Conservation (phyloP, 2,888 invertebrate species). For the Allacma fusca region DNA sequence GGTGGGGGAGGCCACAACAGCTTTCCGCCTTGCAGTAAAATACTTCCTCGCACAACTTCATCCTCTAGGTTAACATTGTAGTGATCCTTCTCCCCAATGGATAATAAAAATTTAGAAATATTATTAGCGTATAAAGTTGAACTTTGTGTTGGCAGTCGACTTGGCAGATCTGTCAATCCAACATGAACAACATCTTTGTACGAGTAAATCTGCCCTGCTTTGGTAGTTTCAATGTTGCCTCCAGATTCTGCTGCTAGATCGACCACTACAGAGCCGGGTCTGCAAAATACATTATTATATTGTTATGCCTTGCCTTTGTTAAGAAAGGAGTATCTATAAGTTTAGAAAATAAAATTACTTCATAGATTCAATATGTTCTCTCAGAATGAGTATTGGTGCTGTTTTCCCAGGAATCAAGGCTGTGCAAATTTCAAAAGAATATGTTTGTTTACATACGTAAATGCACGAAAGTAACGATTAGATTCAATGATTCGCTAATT, state of each 20-base stretch:
- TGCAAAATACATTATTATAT: conserved; percentile 29
- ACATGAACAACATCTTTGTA: conserved; percentile 85
- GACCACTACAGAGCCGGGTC: conserved; percentile 85
- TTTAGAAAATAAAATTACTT: conserved; percentile 62
- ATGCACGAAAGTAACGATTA: neutral
- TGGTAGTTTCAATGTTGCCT: conserved; percentile 83
- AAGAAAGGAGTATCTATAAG: conserved; percentile 77
- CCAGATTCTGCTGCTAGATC: conserved; percentile 90
- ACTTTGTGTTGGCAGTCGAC: conserved; percentile 84
- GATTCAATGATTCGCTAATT: neutral
- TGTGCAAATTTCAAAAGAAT: no score
- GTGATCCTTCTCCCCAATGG: conserved; percentile 80
- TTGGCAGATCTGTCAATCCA: conserved; percentile 84
- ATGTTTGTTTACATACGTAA: no score
- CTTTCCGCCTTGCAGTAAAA: conserved; percentile 78
- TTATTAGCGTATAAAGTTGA: conserved; percentile 90
- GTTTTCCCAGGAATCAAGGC: conserved; percentile 87
- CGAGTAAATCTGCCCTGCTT: conserved; percentile 76
- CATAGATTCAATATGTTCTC: conserved; percentile 61
- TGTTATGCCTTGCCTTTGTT: no score
- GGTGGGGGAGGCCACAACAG: conserved; percentile 83
- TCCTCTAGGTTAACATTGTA: conserved; percentile 82
- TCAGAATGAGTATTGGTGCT: conserved; percentile 79
- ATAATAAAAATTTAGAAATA: conserved; percentile 84
- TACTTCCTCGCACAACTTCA: conserved; percentile 85